Evolutionary conservation across 2,888 invertebrate species (phyloP).

Genomic region (Cinara cedri): DNA sequence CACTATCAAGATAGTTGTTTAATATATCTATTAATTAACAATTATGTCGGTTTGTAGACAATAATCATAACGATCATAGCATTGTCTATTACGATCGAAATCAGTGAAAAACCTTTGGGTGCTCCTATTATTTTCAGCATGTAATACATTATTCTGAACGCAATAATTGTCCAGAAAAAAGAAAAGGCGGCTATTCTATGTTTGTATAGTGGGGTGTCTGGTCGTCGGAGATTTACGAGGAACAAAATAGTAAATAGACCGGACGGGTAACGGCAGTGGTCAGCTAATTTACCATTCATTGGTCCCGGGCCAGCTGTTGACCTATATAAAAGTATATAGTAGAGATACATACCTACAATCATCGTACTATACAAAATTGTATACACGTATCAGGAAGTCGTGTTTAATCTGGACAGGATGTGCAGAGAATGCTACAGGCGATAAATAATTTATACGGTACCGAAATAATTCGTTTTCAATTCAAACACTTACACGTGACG

Average conservation of each 20-base stretch:
- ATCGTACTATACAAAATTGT: background rate
- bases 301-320: conserved; percentile 38
- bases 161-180: background rate
- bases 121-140: no score
- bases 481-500: background rate
- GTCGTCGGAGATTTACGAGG: conserved; percentile 21
- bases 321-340: conserved; percentile 6
- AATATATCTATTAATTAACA: no score
- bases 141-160: no score
- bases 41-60: no score
- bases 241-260: conserved; percentile 22
- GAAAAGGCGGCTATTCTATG: background rate
- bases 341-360: background rate
- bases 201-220: background rate
- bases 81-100: no score
- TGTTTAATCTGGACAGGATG: conserved; percentile 14
- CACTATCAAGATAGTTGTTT: no score
- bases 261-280: conserved; percentile 3
- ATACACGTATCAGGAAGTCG: background rate
- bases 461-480: conserved; percentile 20
- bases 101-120: no score
- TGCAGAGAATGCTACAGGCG: background rate
- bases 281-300: conserved; percentile 43
- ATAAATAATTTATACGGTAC: conserved; percentile 30
- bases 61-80: no score